These are phyloP conservation scores for Rhinoraja longicauda DNA, from an alignment of 2,797 vertebrate species.

Conservation along the genomic window DNA sequence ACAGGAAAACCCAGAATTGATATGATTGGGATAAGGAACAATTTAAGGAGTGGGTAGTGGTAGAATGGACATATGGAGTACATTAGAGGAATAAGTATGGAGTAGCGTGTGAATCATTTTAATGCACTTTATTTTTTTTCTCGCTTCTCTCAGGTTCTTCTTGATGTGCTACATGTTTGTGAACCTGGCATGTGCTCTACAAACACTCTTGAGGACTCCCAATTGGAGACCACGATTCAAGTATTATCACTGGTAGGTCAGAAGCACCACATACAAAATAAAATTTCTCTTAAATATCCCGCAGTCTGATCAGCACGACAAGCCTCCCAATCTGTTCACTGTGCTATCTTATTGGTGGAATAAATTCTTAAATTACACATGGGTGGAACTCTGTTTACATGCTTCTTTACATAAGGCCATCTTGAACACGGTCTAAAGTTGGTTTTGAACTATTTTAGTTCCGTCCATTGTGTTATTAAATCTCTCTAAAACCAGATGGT, in stretches of 20 bases:
- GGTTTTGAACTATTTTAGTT: background rate
- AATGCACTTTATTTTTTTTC: background rate
- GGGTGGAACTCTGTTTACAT: background rate
- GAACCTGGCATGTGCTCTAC: slow-evolving; percentile 87
- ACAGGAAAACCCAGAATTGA: background rate
- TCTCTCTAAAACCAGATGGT: background rate
- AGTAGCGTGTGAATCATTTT: background rate
- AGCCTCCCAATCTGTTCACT: background rate
- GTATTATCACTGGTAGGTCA: slow-evolving; percentile 82
- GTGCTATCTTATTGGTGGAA: background rate
- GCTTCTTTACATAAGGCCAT: background rate
- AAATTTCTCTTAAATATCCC: no score
- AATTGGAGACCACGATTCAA: slow-evolving; percentile 96
- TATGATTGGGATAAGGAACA: background rate
- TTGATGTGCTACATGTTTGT: slow-evolving; percentile 97
- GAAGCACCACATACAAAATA: background rate
- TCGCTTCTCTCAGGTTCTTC: slow-evolving; percentile 75
- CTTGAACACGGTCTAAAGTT: background rate
- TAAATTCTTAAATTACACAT: background rate
- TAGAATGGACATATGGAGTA: background rate
- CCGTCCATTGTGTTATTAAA: background rate
- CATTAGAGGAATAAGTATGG: no score
- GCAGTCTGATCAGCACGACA: background rate
- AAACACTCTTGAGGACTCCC: slow-evolving; percentile 83
- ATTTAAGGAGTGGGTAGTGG: background rate